Evolutionary conservation across 2,113 vertebrate species (phyloP).

Genomic region (Sebastes fasciatus): DNA sequence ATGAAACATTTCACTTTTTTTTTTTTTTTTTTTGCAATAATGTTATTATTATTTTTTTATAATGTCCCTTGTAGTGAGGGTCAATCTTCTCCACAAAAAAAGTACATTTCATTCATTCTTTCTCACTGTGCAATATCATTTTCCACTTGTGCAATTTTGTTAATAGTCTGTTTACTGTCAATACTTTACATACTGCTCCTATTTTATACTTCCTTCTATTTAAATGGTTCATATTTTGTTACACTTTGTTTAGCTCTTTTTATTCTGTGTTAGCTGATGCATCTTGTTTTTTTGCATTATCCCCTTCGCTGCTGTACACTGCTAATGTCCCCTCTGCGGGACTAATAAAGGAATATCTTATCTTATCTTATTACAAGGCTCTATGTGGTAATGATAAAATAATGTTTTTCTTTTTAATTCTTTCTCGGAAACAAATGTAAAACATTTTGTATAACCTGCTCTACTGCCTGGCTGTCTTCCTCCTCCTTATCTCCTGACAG

Average conservation of each 20-base stretch:
- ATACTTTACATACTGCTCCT: no score
- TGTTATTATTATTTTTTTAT: background rate
- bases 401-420: background rate
- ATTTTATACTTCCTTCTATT: no score
- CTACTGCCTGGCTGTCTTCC: background rate
- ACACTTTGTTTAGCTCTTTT: no score
- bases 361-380: background rate
- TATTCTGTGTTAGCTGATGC: no score
- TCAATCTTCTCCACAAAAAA: background rate
- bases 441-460: background rate
- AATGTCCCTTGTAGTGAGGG: background rate
- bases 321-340: no score
- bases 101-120: background rate
- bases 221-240: no score
- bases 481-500: background rate
- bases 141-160: no score
- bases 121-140: no score
- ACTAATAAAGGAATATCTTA: no score
- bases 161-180: no score
- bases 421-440: background rate
- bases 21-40: background rate
- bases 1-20: background rate
- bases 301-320: no score
- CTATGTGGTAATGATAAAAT: background rate
- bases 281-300: no score